Evolutionary conservation across 2,797 vertebrate genomes (phyloP).

Genomic region (Morelia viridis): DNA sequence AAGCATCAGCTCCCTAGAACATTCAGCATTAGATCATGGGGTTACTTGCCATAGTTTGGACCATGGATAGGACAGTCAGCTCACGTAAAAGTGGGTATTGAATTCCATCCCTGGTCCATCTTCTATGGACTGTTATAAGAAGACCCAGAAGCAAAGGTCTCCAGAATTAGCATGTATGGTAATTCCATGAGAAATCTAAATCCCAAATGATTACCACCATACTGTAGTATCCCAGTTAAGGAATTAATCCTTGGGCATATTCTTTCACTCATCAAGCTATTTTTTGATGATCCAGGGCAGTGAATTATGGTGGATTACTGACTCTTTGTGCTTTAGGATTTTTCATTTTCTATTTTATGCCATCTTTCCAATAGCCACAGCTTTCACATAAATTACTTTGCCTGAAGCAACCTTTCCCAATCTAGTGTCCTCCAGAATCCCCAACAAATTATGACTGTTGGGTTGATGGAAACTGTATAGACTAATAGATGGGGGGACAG

Average conservation of each 20-base stretch:
- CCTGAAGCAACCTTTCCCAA: not conserved
- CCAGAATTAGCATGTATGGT: not conserved
- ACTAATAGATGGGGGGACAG: not conserved
- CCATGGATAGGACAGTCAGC: not conserved
- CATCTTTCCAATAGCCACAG: not conserved
- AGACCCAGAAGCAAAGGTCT: not conserved
- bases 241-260: not conserved
- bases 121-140: not conserved
- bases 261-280: not conserved
- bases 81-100: not conserved
- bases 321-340: not conserved
- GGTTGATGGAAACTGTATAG: not conserved
- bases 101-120: not conserved
- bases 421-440: not conserved
- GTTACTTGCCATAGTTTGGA: not conserved
- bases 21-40: too few relatives aligned
- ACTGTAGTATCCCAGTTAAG: not conserved
- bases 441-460: not conserved
- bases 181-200: not conserved
- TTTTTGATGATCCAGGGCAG: not conserved
- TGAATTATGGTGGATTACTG: not conserved
- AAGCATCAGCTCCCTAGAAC: too few relatives aligned
- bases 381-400: slow-evolving; percentile 7
- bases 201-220: not conserved
- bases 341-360: not conserved